Base-by-base conservation (phyloP, 2,113 vertebrate species). In the Telmatochromis sp. region DNA sequence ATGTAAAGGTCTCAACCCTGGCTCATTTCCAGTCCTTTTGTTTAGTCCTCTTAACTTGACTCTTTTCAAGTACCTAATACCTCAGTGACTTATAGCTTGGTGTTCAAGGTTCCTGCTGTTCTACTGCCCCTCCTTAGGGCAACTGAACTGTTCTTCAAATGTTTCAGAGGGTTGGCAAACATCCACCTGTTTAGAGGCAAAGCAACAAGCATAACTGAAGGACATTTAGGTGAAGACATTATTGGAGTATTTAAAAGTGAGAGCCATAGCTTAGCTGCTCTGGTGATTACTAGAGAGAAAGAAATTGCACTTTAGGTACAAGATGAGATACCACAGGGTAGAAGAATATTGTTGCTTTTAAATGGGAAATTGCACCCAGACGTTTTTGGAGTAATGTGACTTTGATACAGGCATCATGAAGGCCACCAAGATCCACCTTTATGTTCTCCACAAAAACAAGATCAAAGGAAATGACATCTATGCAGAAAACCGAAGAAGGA, bases 41-140 rank as follows among this genome's bases (percentile, higher is more conserved):
- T 82, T 82, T 63, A 73, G 35, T 55, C 14, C 21, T 37, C 40
- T 21, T 81, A 37, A 58, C 40, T 84, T 78, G 50, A 71, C 13
- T 82, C 17, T 63, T 90, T 87, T 88, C n/a, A 75, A 91, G 28
- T 87, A 14, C 17, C 57, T 73, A 86, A 81, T 57, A 60, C 37
- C 19, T 75, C 28, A 28, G 57, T 84, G 84, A 89, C 75, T 85
- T 81, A 87, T 50, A 82, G 84, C 45, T 78, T 51, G 15, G 9
- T 88, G 57, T 35, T 90, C 86, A 92, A 92, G 88, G 81, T 90
- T 88, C 84, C 89, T 92, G 86, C 85, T 87, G 86, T 19, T 93
- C 58, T 15, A 15, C 23, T 81, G 54, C 73, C 45, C 88, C 35
- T 86, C 51, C 73, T 71, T 73, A 83, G 68, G 42, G 81, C 82